A percentile compares a stretch with the other conserved stretches of the same genome.
phyloP scores from a whole-genome alignment of 2,113 vertebrate genomes.

The Xiphophorus hellerii region DNA sequence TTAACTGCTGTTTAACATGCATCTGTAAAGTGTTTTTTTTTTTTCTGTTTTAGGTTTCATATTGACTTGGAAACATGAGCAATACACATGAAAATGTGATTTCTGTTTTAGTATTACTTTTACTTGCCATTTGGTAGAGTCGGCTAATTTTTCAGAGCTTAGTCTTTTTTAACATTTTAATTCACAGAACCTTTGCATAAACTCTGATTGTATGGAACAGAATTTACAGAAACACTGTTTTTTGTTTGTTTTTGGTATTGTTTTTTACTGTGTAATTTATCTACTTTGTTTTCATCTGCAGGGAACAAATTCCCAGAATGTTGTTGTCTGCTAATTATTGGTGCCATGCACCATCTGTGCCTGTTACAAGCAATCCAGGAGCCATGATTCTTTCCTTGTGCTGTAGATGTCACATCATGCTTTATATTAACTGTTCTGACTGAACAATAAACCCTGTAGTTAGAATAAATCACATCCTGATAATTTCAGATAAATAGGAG shows the following conservation, averaged over 20 bases:
- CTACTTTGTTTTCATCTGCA: constrained; percentile 31
- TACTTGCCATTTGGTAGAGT: constrained; percentile 37
- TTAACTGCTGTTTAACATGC: constrained; percentile 32
- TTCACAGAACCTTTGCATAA: constrained; percentile 16
- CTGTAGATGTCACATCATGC: background rate
- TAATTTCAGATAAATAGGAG: constrained; percentile 2
- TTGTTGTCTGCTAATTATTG: constrained; percentile 46
- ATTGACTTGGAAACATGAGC: constrained; percentile 3
- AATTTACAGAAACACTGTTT: constrained; percentile 37
- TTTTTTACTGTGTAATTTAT: constrained; percentile 46
- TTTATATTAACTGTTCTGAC: constrained; percentile 18
- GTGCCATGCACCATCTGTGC: constrained; percentile 68
- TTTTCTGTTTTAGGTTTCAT: background rate
- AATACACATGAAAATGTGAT: constrained; percentile 58
- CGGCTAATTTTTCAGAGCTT: constrained; percentile 5
- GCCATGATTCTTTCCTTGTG: constrained; percentile 15
- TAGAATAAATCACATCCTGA: constrained; percentile 31
- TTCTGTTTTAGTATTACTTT: constrained; percentile 61
- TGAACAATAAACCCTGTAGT: constrained; percentile 5
- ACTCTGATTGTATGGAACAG: constrained; percentile 19
- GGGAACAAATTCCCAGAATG: background rate
- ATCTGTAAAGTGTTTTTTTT: constrained; percentile 25
- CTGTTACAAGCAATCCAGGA: constrained; percentile 39
- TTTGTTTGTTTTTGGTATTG: background rate
- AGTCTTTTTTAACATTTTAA: constrained; percentile 40